Evolutionary conservation across 1,140 invertebrate genomes (phyloP).

Genomic region (Drosophila murphyi): DNA sequence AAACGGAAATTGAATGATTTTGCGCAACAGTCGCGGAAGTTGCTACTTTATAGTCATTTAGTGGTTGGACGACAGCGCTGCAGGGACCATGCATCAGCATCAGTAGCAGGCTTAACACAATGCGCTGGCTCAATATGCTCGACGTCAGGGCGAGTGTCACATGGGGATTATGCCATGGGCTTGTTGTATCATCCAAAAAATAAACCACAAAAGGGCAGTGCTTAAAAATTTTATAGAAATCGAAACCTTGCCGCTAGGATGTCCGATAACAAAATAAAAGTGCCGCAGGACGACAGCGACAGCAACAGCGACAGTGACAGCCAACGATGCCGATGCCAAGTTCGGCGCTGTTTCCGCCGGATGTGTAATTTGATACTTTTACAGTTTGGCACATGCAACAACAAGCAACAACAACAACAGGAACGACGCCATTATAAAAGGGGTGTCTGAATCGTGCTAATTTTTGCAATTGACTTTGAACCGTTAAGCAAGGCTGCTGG

Average conservation of each 20-base stretch:
- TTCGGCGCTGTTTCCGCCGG: conserved; percentile 77
- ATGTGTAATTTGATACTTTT: conserved; percentile 84
- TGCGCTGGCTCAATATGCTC: conserved; percentile 35
- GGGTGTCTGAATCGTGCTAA: conserved; percentile 60
- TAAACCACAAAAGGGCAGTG: conserved; percentile 44
- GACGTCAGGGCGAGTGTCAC: conserved; percentile 33
- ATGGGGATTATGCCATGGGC: conserved; percentile 56
- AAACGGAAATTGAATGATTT: conserved; percentile 84
- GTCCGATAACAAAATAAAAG: conserved; percentile 74
- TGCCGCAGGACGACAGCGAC: conserved; percentile 65
- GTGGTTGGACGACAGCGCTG: conserved; percentile 69
- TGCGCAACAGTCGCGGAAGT: conserved; percentile 83
- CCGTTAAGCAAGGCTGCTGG: conserved; percentile 43
- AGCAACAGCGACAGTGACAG: conserved; percentile 16
- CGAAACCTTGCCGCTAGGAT: conserved; percentile 62
- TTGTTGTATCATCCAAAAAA: conserved; percentile 27
- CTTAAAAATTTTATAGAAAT: conserved; percentile 66
- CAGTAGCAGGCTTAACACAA: conserved; percentile 49
- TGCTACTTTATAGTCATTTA: conserved; percentile 84
- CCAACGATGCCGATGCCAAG: conserved; percentile 34
- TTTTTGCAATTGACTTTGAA: conserved; percentile 77
- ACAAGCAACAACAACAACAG: conserved; percentile 24
- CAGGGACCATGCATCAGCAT: conserved; percentile 64
- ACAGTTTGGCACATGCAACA: conserved; percentile 59
- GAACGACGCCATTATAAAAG: conserved; percentile 35